Evolutionary conservation across 1,140 invertebrate genomes (phyloP).

Genomic region (Phenacoccus solenopsis): DNA sequence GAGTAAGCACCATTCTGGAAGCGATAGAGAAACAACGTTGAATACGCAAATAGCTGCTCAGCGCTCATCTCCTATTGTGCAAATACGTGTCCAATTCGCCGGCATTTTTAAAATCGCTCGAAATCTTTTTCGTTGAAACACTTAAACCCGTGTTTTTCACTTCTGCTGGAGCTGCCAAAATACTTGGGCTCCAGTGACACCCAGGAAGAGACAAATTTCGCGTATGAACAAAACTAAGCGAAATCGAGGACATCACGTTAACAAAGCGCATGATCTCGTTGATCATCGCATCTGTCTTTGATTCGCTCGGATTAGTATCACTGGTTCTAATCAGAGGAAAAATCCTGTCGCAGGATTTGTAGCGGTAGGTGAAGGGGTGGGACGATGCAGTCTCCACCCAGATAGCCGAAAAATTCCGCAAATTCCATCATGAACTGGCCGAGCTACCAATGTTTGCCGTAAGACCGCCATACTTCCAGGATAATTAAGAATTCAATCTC

Average conservation of each 20-base stretch:
- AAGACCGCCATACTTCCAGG: neutral
- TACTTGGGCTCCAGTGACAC: neutral
- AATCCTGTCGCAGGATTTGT: neutral
- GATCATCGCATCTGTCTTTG: conserved; percentile 21
- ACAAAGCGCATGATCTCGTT: conserved; percentile 22
- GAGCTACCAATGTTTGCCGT: neutral
- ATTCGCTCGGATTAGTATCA: conserved; percentile 22
- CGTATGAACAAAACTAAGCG: neutral
- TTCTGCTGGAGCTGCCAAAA: neutral
- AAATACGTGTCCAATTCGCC: neutral
- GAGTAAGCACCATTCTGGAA: neutral
- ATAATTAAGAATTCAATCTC: neutral
- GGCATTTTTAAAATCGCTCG: no score
- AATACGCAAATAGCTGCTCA: neutral
- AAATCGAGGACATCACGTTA: neutral
- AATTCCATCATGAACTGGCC: neutral
- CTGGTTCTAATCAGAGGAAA: neutral
- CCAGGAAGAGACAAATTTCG: neutral
- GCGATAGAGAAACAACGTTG: neutral
- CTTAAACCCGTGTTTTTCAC: neutral
- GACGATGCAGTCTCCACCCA: neutral
- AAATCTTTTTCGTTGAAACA: neutral
- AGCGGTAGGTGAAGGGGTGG: neutral
- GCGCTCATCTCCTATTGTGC: neutral
- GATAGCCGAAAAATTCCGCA: neutral